phyloP scores from a whole-genome alignment of 1,140 invertebrate genomes.

The Euwallacea similis region DNA sequence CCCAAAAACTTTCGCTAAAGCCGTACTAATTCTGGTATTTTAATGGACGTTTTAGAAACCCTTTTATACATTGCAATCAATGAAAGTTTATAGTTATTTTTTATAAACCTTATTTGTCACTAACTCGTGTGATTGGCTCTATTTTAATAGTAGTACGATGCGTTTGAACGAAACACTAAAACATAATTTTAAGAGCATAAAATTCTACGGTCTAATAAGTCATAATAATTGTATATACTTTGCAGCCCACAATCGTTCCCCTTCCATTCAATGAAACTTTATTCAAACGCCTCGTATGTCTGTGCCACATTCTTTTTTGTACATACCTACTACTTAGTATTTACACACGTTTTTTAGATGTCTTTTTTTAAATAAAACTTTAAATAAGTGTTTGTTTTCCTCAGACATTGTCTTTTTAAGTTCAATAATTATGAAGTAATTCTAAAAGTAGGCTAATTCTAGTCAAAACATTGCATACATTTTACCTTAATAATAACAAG shows the following conservation, averaged over 20 bases:
- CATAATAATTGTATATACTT: no score
- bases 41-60: no score
- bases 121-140: conserved; percentile 9
- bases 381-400: conserved; percentile 25
- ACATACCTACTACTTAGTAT: conserved; percentile 4
- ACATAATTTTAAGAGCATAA: no score
- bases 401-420: conserved; percentile 13
- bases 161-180: neutral
- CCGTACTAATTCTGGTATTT: no score
- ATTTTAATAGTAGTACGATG: neutral
- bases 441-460: conserved; percentile 34
- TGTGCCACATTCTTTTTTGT: conserved; percentile 11
- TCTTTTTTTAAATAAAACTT: conserved; percentile 19
- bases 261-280: no score
- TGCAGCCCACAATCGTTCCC: no score
- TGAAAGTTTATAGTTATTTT: conserved; percentile 25
- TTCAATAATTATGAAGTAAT: conserved; percentile 13
- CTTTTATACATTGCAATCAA: no score
- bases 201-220: no score
- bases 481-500: conserved; percentile 34
- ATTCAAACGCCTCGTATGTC: conserved; percentile 6
- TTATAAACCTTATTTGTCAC: conserved; percentile 23
- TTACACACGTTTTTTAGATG: conserved; percentile 18
- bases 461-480: conserved; percentile 38
- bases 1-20: no score